phyloP scores from a whole-genome alignment of 2,888 invertebrate genomes.

The Rhamphomyia laevipes region DNA sequence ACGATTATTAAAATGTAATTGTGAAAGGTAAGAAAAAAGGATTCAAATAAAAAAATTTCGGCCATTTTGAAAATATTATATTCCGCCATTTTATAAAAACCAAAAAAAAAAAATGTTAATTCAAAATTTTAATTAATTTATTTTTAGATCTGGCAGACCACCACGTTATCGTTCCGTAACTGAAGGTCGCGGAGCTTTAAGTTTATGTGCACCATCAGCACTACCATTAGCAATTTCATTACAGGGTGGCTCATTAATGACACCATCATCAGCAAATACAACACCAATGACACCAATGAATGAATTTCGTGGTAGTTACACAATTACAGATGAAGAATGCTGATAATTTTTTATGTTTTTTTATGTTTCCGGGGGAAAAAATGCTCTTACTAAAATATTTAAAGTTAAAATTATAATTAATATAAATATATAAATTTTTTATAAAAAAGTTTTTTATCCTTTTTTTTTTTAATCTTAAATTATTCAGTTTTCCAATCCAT shows the following conservation, averaged over 20 bases:
- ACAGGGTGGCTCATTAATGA: conserved; percentile 46
- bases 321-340: conserved; percentile 36
- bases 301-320: conserved; percentile 35
- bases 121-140: no score
- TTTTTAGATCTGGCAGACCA: conserved; percentile 55
- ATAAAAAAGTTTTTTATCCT: no score
- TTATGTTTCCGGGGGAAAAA: no score
- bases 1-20: conserved; percentile 60
- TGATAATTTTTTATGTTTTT: conserved; percentile 14
- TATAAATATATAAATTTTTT: no score
- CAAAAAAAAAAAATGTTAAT: no score
- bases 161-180: conserved; percentile 58
- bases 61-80: not conserved
- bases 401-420: no score
- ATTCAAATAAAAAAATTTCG: not conserved
- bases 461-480: no score
- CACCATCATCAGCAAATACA: conserved; percentile 31
- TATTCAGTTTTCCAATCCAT: no score
- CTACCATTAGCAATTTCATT: conserved; percentile 65
- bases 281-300: conserved; percentile 28
- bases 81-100: no score
- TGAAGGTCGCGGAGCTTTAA: conserved; percentile 56
- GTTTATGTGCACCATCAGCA: conserved; percentile 59
- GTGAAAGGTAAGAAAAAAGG: conserved; percentile 49
- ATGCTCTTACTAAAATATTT: no score